phyloP scores from a whole-genome alignment of 2,888 invertebrate genomes.

The Cerastoderma edule region DNA sequence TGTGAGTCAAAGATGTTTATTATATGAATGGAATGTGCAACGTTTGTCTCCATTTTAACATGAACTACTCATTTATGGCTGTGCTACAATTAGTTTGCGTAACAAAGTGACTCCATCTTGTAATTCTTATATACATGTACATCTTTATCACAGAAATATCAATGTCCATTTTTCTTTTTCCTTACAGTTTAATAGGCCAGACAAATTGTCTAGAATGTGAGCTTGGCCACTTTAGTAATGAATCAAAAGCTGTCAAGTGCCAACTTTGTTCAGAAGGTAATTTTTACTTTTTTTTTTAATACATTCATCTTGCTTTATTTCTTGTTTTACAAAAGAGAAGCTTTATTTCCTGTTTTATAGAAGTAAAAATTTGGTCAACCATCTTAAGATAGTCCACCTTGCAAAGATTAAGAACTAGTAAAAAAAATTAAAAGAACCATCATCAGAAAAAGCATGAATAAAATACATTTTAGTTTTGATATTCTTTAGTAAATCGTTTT shows the following conservation, averaged over 20 bases:
- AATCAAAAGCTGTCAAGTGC: conserved; percentile 22
- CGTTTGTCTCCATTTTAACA: background rate
- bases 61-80: background rate
- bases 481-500: no score
- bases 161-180: background rate
- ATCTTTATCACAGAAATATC: no score
- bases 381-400: background rate
- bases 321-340: background rate
- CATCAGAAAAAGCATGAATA: background rate
- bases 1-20: no score
- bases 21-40: no score
- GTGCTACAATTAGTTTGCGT: background rate
- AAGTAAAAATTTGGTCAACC: background rate
- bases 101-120: background rate
- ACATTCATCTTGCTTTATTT: no score
- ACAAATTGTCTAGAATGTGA: conserved; percentile 40
- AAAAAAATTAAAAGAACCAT: background rate
- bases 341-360: background rate
- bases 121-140: no score
- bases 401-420: no score
- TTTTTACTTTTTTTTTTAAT: background rate
- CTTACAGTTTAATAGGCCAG: conserved; percentile 31
- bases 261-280: conserved; percentile 36
- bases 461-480: no score
- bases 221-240: conserved; percentile 24